phyloP scores from a whole-genome alignment of 2,113 vertebrate genomes.

The Myodes glareolus region DNA sequence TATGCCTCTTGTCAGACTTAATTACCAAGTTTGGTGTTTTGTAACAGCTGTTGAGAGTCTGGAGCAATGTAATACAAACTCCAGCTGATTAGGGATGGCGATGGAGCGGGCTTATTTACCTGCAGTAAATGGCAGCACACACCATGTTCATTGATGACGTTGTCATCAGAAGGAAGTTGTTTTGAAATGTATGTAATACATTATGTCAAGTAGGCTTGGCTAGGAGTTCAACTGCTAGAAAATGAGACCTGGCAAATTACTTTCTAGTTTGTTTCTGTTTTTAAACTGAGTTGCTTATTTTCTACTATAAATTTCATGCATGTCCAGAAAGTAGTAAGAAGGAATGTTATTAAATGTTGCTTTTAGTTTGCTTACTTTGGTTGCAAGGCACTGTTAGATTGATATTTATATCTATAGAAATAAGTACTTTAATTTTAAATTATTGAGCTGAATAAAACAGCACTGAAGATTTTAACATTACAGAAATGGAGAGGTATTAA shows the following conservation, averaged over 20 bases:
- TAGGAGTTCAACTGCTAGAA: constrained; percentile 25
- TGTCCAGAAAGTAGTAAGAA: constrained; percentile 36
- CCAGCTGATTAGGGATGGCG: constrained; percentile 70
- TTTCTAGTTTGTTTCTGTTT: constrained; percentile 52
- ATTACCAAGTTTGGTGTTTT: constrained; percentile 83
- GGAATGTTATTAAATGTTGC: not conserved
- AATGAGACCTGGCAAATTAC: constrained; percentile 24
- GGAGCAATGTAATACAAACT: constrained; percentile 60
- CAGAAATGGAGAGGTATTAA: constrained; percentile 36
- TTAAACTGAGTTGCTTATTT: constrained; percentile 35
- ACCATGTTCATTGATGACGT: not conserved
- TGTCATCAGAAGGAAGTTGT: constrained; percentile 23
- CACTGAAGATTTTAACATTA: not conserved
- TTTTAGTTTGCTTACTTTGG: constrained; percentile 26
- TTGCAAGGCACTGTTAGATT: constrained; percentile 13
- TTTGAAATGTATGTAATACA: constrained; percentile 4
- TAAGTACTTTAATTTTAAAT: constrained; percentile 37
- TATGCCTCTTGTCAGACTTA: constrained; percentile 74
- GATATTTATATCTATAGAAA: constrained; percentile 14
- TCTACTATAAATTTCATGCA: not conserved
- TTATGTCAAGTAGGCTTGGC: constrained; percentile 17
- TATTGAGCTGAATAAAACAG: constrained; percentile 23
- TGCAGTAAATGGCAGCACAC: constrained; percentile 3
- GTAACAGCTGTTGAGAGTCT: constrained; percentile 79
- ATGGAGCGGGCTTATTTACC: constrained; percentile 24